Evolutionary conservation across 1,140 invertebrate species (phyloP).

Genomic region (Parasteatoda tepidariorum): DNA sequence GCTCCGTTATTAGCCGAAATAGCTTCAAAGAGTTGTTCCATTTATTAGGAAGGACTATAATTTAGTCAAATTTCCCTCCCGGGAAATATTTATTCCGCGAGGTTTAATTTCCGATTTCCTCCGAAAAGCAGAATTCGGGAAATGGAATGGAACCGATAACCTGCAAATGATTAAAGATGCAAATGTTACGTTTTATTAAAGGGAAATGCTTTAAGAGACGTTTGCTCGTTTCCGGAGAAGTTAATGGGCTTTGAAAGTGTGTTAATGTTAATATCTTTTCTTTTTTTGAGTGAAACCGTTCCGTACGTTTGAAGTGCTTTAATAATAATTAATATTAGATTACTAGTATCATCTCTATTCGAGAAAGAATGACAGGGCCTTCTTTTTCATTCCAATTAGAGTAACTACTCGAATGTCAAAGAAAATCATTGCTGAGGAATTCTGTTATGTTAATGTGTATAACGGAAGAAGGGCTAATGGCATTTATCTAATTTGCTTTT

Average conservation of each 20-base stretch:
- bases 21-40: conserved; percentile 9
- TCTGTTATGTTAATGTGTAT: too few relatives aligned
- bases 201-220: not conserved
- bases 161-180: conserved; percentile 29
- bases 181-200: conserved; percentile 37
- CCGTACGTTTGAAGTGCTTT: too few relatives aligned
- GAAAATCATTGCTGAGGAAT: too few relatives aligned
- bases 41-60: conserved; percentile 26
- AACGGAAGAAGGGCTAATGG: too few relatives aligned
- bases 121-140: not conserved
- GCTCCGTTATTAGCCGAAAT: conserved; percentile 20
- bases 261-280: not conserved
- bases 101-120: conserved; percentile 22
- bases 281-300: too few relatives aligned
- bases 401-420: too few relatives aligned
- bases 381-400: too few relatives aligned
- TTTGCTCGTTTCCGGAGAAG: not conserved
- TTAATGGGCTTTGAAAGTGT: not conserved
- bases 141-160: conserved; percentile 4
- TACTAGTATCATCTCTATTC: too few relatives aligned
- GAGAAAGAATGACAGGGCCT: too few relatives aligned
- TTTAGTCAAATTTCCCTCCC: conserved; percentile 23
- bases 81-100: conserved; percentile 25
- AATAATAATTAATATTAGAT: too few relatives aligned
- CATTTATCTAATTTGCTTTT: too few relatives aligned